Percentiles rank a stretch among this genome's conserved stretches.
Conservation (phyloP, 2,888 invertebrate genomes). For the Stratiomys singularior region DNA sequence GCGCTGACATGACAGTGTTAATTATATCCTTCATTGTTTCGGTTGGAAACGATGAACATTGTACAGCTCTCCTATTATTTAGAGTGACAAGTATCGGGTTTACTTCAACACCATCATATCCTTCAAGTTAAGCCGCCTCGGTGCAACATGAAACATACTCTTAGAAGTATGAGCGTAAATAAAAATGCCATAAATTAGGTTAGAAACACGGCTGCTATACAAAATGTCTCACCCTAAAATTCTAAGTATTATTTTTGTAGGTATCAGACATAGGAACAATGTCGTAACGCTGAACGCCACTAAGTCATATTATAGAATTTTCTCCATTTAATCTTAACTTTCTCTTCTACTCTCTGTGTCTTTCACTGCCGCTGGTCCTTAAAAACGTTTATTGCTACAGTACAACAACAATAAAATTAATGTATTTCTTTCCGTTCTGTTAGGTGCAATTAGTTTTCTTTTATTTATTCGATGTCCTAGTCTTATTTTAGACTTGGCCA, state of each 20-base stretch:
- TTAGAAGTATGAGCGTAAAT: too few species aligned
- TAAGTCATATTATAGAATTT: neutral
- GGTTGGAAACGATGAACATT: too few species aligned
- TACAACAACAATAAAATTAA: conserved; percentile 34
- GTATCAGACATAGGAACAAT: neutral
- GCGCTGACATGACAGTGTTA: too few species aligned
- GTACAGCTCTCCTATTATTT: too few species aligned
- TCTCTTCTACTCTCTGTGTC: neutral
- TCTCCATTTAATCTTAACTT: neutral
- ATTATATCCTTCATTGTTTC: too few species aligned
- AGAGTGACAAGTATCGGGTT: too few species aligned
- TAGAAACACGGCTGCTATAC: neutral
- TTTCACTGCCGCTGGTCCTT: neutral
- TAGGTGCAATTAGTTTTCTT: conserved; percentile 35
- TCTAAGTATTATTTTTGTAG: neutral
- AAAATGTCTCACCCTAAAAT: neutral
- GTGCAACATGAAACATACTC: too few species aligned
- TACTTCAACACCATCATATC: too few species aligned
- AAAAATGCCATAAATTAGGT: conserved; percentile 24
- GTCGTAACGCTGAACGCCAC: neutral
- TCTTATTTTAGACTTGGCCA: neutral
- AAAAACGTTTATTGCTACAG: conserved; percentile 21
- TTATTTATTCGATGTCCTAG: conserved; percentile 20
- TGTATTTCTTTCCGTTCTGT: conserved; percentile 37
- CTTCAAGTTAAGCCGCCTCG: too few species aligned